These are phyloP conservation scores for Cariama cristata DNA, from an alignment of 2,113 vertebrate species.

Conservation along the genomic window DNA sequence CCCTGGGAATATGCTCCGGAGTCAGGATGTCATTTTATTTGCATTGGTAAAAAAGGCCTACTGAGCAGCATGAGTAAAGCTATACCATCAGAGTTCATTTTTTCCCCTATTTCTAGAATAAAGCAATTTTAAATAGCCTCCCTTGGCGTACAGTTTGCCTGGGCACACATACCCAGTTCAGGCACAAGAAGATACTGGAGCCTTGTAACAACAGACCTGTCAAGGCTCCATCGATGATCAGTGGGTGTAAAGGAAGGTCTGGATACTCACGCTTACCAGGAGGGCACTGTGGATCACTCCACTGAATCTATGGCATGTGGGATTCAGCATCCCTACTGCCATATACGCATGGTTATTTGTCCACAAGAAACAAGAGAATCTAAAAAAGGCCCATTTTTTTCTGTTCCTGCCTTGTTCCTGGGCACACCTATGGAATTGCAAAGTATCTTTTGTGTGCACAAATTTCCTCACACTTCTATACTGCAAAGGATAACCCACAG, in stretches of 20 bases:
- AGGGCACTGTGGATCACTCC: background rate
- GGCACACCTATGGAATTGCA: background rate
- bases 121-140: background rate
- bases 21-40: background rate
- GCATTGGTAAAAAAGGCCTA: background rate
- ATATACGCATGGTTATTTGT: no score
- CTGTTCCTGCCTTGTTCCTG: background rate
- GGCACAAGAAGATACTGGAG: background rate
- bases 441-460: background rate
- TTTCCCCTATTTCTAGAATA: background rate
- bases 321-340: background rate
- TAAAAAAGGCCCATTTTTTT: rapidly evolving
- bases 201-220: background rate
- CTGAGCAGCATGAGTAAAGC: background rate
- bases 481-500: background rate
- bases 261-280: background rate
- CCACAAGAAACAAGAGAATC: background rate
- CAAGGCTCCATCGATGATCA: no score
- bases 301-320: background rate
- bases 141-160: background rate
- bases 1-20: background rate
- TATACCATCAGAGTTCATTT: background rate
- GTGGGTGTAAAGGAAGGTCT: background rate
- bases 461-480: rapidly evolving
- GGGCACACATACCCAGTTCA: rapidly evolving